phyloP scores from a whole-genome alignment of 2,797 vertebrate genomes.

The Hyperoplus immaculatus region DNA sequence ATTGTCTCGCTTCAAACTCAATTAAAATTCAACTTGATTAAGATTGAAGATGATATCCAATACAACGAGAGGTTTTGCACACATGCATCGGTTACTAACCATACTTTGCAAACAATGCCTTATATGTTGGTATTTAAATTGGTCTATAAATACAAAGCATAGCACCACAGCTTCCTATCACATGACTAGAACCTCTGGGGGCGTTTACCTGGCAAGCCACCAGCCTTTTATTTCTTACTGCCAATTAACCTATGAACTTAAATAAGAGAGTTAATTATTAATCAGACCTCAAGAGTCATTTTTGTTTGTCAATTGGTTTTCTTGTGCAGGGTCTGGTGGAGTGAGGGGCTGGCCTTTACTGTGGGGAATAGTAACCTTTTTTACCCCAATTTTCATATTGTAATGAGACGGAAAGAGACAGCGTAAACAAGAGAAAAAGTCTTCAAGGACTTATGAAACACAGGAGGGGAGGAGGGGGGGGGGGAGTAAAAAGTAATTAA shows the following conservation, averaged over 20 bases:
- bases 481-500: conserved; percentile 3
- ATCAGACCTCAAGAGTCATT: conserved; percentile 51
- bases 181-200: conserved; percentile 40
- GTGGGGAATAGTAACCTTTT: conserved; percentile 24
- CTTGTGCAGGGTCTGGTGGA: conserved; percentile 30
- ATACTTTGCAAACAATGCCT: conserved; percentile 14
- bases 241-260: conserved; percentile 65
- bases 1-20: not conserved
- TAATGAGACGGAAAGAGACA: conserved; percentile 9
- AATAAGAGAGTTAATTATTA: conserved; percentile 73
- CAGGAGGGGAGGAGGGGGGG: not conserved
- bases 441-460: conserved; percentile 8
- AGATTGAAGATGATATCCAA: conserved; percentile 37
- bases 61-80: conserved; percentile 34
- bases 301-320: conserved; percentile 59
- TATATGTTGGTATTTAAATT: not conserved
- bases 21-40: conserved; percentile 47
- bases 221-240: conserved; percentile 27
- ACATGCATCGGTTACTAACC: conserved; percentile 28
- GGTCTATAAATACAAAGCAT: conserved; percentile 36
- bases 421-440: not conserved
- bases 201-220: conserved; percentile 52
- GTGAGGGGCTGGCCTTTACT: conserved; percentile 13
- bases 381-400: not conserved
- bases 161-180: conserved; percentile 20